These are phyloP conservation scores for Hyaena hyaena DNA, from an alignment of 2,113 vertebrate genomes.

Conservation along the genomic window DNA sequence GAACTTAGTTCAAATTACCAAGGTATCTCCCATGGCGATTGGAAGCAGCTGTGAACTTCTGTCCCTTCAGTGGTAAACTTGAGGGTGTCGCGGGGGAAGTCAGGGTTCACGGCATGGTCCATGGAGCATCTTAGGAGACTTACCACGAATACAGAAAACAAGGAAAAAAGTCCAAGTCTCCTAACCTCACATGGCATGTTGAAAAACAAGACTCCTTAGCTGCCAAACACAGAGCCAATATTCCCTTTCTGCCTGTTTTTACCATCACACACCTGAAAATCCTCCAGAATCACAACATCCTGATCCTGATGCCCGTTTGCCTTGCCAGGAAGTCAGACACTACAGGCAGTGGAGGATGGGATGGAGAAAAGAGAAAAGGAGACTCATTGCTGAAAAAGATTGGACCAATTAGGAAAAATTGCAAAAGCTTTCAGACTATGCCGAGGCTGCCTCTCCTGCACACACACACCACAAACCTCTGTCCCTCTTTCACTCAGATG, in stretches of 20 bases:
- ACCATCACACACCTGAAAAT: conserved; percentile 2
- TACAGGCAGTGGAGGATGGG: background rate
- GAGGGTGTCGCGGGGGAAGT: background rate
- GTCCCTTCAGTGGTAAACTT: background rate
- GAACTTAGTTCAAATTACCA: background rate
- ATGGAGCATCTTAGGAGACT: background rate
- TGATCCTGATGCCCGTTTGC: background rate
- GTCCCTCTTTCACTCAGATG: conserved; percentile 8
- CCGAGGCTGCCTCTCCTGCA: conserved; percentile 6
- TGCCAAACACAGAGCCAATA: background rate
- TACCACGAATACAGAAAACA: conserved; percentile 41
- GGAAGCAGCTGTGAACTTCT: background rate
- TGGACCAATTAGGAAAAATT: conserved; percentile 63
- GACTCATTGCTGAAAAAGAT: conserved; percentile 37
- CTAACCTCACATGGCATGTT: background rate
- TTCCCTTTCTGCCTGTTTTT: background rate
- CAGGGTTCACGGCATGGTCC: background rate
- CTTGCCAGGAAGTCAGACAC: conserved; percentile 18
- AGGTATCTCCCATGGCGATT: background rate
- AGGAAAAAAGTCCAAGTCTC: background rate
- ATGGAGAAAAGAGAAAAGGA: background rate
- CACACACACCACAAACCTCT: background rate
- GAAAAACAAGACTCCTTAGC: conserved; percentile 18
- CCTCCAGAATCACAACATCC: background rate
- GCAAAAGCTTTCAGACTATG: conserved; percentile 48